Base-by-base conservation (phyloP, 2,888 invertebrate genomes). In the Tetragonula carbonaria region DNA sequence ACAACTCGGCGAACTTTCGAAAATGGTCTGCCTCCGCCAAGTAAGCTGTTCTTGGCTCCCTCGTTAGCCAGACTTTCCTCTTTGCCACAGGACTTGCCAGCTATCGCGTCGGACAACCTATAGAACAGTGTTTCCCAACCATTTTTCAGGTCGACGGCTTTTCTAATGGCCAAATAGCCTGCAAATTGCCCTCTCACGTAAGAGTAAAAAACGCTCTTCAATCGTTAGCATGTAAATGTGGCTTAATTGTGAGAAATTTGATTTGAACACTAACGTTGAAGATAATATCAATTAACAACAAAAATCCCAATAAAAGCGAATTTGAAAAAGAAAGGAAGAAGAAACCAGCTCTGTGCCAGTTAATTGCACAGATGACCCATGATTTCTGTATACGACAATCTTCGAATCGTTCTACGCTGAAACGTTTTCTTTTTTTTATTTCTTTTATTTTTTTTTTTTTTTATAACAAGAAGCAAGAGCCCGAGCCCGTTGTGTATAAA, bases 1-100 rank as follows among this genome's bases (percentile, higher is more conserved):
- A 94, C 94, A 94, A 94, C 94, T 94, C 92, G 92, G 91, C 87
- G 93, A 93, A 93, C 93, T 92, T 92, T 90, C 87, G 91, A 92
- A 93, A 93, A 93, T 93, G 93, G 92, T 91, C 93, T 91, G 90
- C 92, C 90, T 92, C 88, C 89, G 91, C 90, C 91, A 90, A 91
- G 90, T 90, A 90, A 90, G 90, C 90, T 91, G 92, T 91, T 92
- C 91, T 88, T 90, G 87, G 90, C 88, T 91, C 89, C 90, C 92
- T 90, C 89, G 87, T 89, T 92, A 91, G 89, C 76, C 85, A 87
- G 90, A 92, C 92, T 91, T 88, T 87, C 86, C 88, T 90, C 90
- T 90, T 90, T 86, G 91, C 87, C 80, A 80, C 86, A 82, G 77
- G 85, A 84, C 87, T 89, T 86, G 88, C 85, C 89, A 85, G 90